Conservation (phyloP, 2,113 vertebrate genomes). For the Poeciliopsis occidentalis region DNA sequence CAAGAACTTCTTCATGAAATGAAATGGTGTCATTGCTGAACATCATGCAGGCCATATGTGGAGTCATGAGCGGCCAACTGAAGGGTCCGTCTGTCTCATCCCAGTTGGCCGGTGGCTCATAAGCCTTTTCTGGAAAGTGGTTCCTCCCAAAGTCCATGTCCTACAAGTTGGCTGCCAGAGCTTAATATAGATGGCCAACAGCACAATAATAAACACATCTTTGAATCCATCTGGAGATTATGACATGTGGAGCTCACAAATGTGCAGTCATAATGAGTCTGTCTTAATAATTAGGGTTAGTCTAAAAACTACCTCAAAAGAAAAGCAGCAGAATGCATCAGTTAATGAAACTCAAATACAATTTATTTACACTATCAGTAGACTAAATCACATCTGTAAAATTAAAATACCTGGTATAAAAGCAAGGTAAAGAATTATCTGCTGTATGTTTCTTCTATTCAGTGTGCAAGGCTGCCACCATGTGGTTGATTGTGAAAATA, state of each 20-base stretch:
- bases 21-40: conserved; percentile 57
- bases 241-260: conserved; percentile 11
- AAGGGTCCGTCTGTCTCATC: conserved; percentile 60
- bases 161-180: conserved; percentile 37
- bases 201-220: conserved; percentile 36
- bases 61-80: conserved; percentile 58
- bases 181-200: conserved; percentile 48
- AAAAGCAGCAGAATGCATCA: background rate
- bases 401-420: background rate
- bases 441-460: background rate
- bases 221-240: conserved; percentile 32
- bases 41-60: conserved; percentile 65
- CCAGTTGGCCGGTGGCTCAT: conserved; percentile 35
- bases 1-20: conserved; percentile 47
- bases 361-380: conserved; percentile 20
- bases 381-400: conserved; percentile 9
- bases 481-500: conserved; percentile 53
- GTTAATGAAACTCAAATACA: background rate
- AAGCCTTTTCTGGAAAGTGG: conserved; percentile 46
- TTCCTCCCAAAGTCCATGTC: conserved; percentile 39
- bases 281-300: conserved; percentile 23
- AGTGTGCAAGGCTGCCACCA: conserved; percentile 70
- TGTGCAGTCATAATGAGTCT: conserved; percentile 7
- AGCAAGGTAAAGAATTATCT: too few relatives aligned
- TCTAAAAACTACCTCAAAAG: conserved; percentile 44